Evolutionary conservation across 2,797 vertebrate species (phyloP).

Genomic region (Channallabes apus): DNA sequence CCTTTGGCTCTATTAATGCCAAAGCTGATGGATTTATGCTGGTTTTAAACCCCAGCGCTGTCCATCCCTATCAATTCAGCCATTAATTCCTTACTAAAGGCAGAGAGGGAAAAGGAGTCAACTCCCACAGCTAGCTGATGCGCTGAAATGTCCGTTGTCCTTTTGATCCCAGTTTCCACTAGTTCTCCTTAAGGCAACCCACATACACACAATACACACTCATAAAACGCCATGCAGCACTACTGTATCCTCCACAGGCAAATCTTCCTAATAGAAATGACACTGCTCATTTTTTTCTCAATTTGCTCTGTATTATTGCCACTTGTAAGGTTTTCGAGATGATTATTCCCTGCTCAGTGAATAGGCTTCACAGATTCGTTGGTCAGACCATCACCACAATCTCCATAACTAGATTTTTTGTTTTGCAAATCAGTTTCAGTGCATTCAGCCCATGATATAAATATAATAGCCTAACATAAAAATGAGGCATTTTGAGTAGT

Average conservation of each 20-base stretch:
- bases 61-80: constrained; percentile 75
- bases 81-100: constrained; percentile 73
- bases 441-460: not conserved
- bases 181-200: constrained; percentile 37
- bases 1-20: not conserved
- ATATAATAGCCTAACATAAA: not conserved
- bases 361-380: not conserved
- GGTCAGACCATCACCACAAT: not conserved
- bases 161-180: constrained; percentile 53
- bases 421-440: not conserved
- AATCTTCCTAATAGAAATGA: constrained; percentile 42
- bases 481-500: not conserved
- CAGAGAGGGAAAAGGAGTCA: constrained; percentile 68
- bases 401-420: not conserved
- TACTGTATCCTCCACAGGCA: constrained; percentile 27
- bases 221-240: not conserved
- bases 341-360: not conserved
- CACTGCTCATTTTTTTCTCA: constrained; percentile 25
- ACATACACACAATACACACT: not conserved
- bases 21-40: constrained; percentile 58
- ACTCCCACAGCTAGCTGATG: constrained; percentile 60
- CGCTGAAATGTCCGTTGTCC: constrained; percentile 54
- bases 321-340: constrained; percentile 19
- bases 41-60: constrained; percentile 67
- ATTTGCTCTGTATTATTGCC: constrained; percentile 32